These are phyloP conservation scores for Buphagus erythrorhynchus DNA, from an alignment of 2,797 vertebrate genomes.

Conservation along the genomic window DNA sequence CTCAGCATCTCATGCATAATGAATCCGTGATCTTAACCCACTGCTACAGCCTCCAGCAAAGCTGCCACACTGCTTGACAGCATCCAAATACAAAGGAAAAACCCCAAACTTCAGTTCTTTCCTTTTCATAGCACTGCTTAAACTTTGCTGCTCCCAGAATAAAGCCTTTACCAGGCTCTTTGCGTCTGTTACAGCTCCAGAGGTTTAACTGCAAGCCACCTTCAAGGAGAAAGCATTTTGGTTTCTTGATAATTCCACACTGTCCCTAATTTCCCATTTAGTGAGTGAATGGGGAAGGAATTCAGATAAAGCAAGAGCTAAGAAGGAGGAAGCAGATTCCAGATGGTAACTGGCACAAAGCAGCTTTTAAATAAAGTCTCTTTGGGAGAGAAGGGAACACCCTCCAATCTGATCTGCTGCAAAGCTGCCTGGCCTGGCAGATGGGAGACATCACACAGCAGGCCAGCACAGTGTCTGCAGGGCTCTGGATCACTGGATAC, in stretches of 20 bases:
- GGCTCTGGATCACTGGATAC: not conserved
- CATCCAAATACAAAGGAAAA: not conserved
- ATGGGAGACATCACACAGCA: not conserved
- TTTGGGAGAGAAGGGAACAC: not conserved
- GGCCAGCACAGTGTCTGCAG: not conserved
- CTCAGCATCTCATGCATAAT: conserved; percentile 35
- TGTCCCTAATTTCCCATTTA: not conserved
- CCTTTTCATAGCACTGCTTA: not conserved
- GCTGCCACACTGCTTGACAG: not conserved
- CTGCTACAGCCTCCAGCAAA: conserved; percentile 27
- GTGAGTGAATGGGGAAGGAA: not conserved
- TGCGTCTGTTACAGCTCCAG: not conserved
- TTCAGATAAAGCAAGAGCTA: not conserved
- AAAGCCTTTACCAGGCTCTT: not conserved
- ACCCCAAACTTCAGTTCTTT: not conserved
- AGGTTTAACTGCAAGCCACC: not conserved
- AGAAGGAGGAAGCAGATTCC: not conserved
- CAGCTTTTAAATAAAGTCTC: not conserved
- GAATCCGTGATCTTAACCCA: not conserved
- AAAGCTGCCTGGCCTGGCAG: not conserved
- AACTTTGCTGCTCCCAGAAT: not conserved
- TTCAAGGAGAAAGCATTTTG: not conserved
- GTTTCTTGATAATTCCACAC: not conserved
- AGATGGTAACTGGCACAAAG: not conserved
- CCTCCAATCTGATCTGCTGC: not conserved